A percentile compares a stretch with the other conserved stretches of the same genome.
Conservation (phyloP, 1,140 invertebrate species). For the Archegozetes longisetosus region DNA sequence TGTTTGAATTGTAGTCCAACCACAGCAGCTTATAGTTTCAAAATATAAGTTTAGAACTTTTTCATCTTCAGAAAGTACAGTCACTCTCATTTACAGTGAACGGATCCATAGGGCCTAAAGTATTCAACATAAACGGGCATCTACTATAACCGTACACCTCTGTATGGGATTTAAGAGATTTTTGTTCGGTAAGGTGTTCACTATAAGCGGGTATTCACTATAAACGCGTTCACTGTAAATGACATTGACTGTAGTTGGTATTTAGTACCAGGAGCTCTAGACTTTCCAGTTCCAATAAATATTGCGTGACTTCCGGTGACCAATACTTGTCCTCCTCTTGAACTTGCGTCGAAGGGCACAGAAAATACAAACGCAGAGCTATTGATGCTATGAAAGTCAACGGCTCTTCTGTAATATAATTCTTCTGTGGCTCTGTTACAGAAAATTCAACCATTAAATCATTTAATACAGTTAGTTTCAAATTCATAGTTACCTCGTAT, state of each 20-base stretch:
- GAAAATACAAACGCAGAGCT: conserved; percentile 69
- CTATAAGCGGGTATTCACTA: too few species aligned
- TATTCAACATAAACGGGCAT: too few species aligned
- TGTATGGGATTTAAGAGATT: too few species aligned
- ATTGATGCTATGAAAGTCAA: conserved; percentile 67
- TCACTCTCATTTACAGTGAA: too few species aligned
- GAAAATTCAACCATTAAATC: background rate
- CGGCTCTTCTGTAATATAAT: conserved; percentile 77
- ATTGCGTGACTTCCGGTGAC: conserved; percentile 79
- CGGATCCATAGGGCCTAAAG: too few species aligned
- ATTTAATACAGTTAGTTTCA: background rate
- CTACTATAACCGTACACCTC: too few species aligned
- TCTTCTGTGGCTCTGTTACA: conserved; percentile 49
- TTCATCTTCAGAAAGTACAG: background rate
- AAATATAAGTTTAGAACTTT: background rate
- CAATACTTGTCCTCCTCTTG: background rate
- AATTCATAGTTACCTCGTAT: background rate
- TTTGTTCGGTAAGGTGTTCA: too few species aligned
- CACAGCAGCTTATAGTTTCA: conserved; percentile 46
- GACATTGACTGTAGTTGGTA: too few species aligned
- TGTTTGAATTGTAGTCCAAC: conserved; percentile 43
- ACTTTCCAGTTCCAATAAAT: conserved; percentile 56
- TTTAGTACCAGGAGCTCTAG: conserved; percentile 45
- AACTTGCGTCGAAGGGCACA: conserved; percentile 45
- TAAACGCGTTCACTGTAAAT: too few species aligned